These are phyloP conservation scores for Sterna hirundo DNA, from an alignment of 2,113 vertebrate genomes.

Conservation along the genomic window DNA sequence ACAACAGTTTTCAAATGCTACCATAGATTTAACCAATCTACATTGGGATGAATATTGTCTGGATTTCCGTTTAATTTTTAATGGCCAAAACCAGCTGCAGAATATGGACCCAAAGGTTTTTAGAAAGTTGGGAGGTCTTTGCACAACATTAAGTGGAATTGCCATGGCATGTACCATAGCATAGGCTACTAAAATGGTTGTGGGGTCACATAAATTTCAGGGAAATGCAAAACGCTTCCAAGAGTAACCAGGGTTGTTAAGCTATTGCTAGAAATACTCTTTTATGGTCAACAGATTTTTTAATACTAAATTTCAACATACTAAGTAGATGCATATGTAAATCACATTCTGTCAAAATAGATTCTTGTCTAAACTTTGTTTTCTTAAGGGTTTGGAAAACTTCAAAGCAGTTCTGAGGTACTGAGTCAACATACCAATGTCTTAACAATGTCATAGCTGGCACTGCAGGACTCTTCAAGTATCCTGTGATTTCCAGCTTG, in stretches of 20 bases:
- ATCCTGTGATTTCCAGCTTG: neutral
- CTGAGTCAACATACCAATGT: neutral
- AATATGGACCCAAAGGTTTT: neutral
- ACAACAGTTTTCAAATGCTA: neutral
- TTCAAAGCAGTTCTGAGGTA: neutral
- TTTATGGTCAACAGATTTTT: neutral
- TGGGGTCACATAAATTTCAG: neutral
- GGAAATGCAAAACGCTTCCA: slow-evolving; percentile 21
- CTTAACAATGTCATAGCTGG: neutral
- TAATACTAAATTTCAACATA: neutral
- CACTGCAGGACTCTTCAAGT: neutral
- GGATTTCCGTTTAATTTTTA: neutral
- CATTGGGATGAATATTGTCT: neutral
- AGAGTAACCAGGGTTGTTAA: neutral
- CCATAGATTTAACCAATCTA: neutral
- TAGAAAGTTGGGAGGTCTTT: neutral
- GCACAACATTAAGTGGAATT: neutral
- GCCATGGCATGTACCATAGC: neutral
- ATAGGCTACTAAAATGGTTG: neutral
- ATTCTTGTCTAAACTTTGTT: neutral
- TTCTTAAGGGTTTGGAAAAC: neutral
- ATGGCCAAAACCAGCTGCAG: neutral
- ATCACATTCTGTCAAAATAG: neutral
- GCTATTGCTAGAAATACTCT: neutral
- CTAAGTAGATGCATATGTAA: neutral